Percentiles rank a stretch among this genome's conserved stretches.
Conservation (phyloP, 2,113 vertebrate species). For the Gulo gulo region DNA sequence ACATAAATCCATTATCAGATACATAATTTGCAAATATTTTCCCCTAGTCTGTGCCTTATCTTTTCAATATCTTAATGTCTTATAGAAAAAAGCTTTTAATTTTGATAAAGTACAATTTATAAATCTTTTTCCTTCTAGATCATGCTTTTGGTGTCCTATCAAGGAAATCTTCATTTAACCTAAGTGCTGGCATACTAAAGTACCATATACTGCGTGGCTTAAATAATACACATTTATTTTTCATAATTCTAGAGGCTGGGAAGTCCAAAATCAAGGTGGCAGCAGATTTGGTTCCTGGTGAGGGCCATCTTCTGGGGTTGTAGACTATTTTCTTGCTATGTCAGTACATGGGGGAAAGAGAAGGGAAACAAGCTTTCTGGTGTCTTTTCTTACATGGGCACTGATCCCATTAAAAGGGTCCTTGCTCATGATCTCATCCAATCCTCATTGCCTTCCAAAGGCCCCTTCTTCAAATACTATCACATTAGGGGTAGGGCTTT, state of each 20-base stretch:
- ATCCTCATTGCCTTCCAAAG: neutral
- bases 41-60: neutral
- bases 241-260: neutral
- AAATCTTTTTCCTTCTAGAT: neutral
- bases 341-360: neutral
- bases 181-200: neutral
- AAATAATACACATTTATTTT: neutral
- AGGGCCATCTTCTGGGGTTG: neutral
- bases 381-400: neutral
- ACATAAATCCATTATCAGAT: neutral
- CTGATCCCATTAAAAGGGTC: neutral
- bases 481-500: neutral
- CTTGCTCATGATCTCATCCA: neutral
- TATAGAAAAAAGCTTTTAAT: neutral
- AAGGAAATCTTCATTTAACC: neutral
- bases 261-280: neutral
- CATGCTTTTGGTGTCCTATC: neutral
- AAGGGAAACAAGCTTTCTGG: neutral
- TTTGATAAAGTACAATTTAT: neutral
- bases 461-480: neutral
- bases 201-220: neutral
- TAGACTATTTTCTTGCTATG: neutral
- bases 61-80: neutral
- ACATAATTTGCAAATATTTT: neutral
- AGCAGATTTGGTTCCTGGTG: neutral